Conservation (phyloP, 2,888 invertebrate species). For the Gisinianus flammeolus region DNA sequence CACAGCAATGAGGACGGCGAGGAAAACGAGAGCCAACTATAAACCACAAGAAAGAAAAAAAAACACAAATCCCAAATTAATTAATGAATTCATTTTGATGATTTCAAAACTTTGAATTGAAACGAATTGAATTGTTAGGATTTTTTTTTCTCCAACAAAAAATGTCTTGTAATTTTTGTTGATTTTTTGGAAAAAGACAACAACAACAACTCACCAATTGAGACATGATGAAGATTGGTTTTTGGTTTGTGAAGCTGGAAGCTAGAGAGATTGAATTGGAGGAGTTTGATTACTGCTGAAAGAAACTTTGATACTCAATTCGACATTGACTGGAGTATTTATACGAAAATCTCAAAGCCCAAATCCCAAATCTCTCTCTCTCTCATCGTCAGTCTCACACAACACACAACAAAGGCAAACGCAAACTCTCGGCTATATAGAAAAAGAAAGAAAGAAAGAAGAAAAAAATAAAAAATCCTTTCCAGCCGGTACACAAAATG, state of each 20-base stretch:
- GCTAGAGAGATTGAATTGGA: background rate
- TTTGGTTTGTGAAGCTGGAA: constrained; percentile 11
- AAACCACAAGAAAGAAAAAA: background rate
- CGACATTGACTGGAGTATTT: background rate
- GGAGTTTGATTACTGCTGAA: background rate
- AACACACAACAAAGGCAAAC: too few relatives aligned
- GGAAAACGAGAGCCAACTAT: background rate
- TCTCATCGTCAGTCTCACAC: background rate
- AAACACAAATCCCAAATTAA: background rate
- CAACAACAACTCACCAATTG: constrained; percentile 1
- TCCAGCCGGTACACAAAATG: too few relatives aligned
- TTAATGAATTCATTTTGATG: background rate
- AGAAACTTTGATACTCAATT: background rate
- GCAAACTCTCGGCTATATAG: too few relatives aligned
- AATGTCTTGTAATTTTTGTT: too few relatives aligned
- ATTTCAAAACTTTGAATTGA: background rate
- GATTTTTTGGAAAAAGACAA: background rate
- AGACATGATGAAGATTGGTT: background rate
- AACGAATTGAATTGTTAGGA: too few relatives aligned
- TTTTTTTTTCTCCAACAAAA: too few relatives aligned
- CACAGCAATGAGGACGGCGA: background rate
- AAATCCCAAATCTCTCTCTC: background rate
- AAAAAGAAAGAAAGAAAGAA: too few relatives aligned
- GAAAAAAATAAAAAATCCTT: too few relatives aligned
- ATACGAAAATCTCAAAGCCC: background rate